Base-by-base conservation (phyloP, 2,888 invertebrate genomes). In the Drosophila bunnanda region DNA sequence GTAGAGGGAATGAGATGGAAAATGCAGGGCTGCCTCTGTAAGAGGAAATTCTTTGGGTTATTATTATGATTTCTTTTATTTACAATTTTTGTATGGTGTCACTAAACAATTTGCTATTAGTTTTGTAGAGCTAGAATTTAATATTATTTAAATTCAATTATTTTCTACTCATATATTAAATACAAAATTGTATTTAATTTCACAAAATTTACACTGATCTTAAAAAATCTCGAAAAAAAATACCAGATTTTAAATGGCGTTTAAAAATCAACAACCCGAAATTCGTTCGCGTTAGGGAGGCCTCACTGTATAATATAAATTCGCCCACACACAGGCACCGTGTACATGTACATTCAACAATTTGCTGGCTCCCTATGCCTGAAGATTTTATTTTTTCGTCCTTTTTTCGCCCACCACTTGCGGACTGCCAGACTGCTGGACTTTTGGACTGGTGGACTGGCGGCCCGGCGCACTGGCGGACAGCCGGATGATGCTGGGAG, bases 341-440 rank as follows among this genome's bases (percentile, higher is more conserved):
- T 62, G 56, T 58, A 59, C 69, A 74, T 65, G 59, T 60, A 88
- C 78, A 86, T 89, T 88, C 88, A 88, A 88, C 88, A 88, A 88
- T 80, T 88, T 88, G 89, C 88, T 88, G 88, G 88, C 84, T 84
- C 78, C 82, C 84, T 71, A 70, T 66, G 80, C 77, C 80, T 82
- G 79, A 59, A 76, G 85, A 80, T 84, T 75, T 80, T 70, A 59
- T 75, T 55, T 77, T 58, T 67, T 66, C 60, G 67, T 65, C 64
- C 56, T 46, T 46, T 46, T 48, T 34, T 73, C 81, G 81, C 83
- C 86, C 83, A 80, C 83, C 72, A 82, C 75, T 79, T 79, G 81
- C 74, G 75, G 75, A 71, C 41, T 41, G 54, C 34, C 34, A 41
- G 55, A 34, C 50, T 20, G 32, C 15, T 32, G 50, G 48, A 46